A percentile compares a stretch with the other conserved stretches of the same genome.
These are phyloP conservation scores for Amphiprion percula DNA, from an alignment of 2,113 vertebrate species.

Conservation along the genomic window DNA sequence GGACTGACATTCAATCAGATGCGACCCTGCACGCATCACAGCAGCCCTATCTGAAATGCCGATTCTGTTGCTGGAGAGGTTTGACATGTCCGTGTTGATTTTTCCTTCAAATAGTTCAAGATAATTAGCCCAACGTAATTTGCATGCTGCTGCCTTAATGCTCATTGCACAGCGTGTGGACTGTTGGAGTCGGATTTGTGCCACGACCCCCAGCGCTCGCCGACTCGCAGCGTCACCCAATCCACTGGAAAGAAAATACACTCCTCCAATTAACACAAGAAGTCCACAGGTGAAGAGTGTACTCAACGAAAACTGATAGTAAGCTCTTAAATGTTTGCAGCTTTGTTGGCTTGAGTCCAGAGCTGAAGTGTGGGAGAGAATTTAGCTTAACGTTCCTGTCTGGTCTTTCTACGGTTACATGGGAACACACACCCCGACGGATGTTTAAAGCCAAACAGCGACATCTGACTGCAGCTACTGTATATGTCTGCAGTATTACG, in stretches of 20 bases:
- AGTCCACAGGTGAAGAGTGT: not conserved
- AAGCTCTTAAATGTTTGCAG: constrained; percentile 13
- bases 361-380: constrained; percentile 22
- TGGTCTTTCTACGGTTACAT: not conserved
- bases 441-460: constrained; percentile 1
- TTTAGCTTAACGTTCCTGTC: not conserved
- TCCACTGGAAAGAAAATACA: constrained; percentile 13
- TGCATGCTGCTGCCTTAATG: too few relatives aligned
- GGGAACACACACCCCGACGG: not conserved
- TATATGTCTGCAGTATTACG: not conserved
- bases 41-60: too few relatives aligned
- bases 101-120: too few relatives aligned
- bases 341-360: constrained; percentile 2
- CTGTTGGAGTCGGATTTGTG: not conserved
- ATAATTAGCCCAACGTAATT: too few relatives aligned
- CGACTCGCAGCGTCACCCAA: not conserved
- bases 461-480: not conserved
- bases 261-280: not conserved
- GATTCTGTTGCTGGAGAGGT: too few relatives aligned
- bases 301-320: constrained; percentile 32
- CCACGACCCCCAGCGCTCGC: not conserved
- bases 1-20: too few relatives aligned
- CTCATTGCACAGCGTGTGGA: not conserved
- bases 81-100: too few relatives aligned
- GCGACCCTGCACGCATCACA: too few relatives aligned